Conservation (phyloP, 1,140 invertebrate species). For the Batillaria attramentaria region DNA sequence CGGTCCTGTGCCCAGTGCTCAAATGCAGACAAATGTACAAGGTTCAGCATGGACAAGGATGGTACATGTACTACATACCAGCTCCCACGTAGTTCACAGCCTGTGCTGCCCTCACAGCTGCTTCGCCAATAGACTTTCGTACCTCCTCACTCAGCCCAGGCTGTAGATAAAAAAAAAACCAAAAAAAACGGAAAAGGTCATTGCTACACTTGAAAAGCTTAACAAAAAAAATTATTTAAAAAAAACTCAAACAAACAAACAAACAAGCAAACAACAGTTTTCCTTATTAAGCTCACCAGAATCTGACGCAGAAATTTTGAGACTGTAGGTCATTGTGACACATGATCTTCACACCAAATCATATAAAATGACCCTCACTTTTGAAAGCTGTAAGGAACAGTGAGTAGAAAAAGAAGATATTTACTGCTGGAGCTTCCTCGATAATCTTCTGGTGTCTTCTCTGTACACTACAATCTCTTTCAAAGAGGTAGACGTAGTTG, state of each 20-base stretch:
- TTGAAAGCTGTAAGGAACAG: too few relatives aligned
- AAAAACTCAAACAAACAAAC: slow-evolving; percentile 4
- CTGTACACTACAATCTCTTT: slow-evolving; percentile 97
- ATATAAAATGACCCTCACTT: too few relatives aligned
- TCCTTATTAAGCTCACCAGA: too few relatives aligned
- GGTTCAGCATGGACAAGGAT: too few relatives aligned
- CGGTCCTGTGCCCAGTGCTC: too few relatives aligned
- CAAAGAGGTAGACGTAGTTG: slow-evolving; percentile 83
- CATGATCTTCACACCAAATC: background rate
- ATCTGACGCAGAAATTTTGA: too few relatives aligned
- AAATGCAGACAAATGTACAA: too few relatives aligned
- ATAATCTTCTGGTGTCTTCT: slow-evolving; percentile 98
- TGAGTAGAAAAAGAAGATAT: slow-evolving; percentile 17
- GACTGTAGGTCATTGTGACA: too few relatives aligned
- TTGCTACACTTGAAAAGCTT: too few relatives aligned
- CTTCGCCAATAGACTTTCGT: slow-evolving; percentile 84
- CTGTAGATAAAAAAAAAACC: slow-evolving; percentile 48
- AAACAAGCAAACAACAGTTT: too few relatives aligned
- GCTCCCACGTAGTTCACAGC: slow-evolving; percentile 94
- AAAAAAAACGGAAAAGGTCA: too few relatives aligned
- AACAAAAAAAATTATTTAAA: background rate
- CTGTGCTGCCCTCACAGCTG: slow-evolving; percentile 91
- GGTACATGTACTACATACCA: slow-evolving; percentile 58
- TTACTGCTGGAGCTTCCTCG: slow-evolving; percentile 93
- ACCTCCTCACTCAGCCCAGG: slow-evolving; percentile 86